Evolutionary conservation across 2,113 vertebrate species (phyloP).

Genomic region (Peucedramus taeniatus): DNA sequence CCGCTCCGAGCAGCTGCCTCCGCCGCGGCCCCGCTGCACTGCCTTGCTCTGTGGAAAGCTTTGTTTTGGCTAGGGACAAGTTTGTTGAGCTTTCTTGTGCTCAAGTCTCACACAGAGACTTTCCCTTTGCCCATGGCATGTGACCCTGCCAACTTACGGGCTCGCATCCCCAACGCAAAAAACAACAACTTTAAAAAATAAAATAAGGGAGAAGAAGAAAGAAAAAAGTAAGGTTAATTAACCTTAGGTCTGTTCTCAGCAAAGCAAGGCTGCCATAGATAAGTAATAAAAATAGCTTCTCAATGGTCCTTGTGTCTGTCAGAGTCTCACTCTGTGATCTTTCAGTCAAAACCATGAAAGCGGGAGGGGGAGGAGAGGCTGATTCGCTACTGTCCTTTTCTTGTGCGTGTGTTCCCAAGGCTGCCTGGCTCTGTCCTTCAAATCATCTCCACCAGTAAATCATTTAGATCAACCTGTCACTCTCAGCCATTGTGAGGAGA

Average conservation of each 20-base stretch:
- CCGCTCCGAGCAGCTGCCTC: not conserved
- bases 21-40: fast-evolving
- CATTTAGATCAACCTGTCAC: conserved; percentile 67
- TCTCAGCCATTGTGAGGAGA: conserved; percentile 55
- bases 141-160: not conserved
- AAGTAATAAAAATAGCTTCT: conserved; percentile 60
- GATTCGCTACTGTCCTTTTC: conserved; percentile 48
- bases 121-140: conserved; percentile 23
- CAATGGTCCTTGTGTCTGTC: conserved; percentile 54
- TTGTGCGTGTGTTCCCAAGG: conserved; percentile 57
- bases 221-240: conserved; percentile 39
- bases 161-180: not conserved
- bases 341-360: conserved; percentile 54
- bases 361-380: conserved; percentile 3
- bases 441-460: conserved; percentile 71
- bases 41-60: not conserved
- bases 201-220: fast-evolving
- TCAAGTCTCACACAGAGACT: not conserved
- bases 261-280: conserved; percentile 32
- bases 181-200: not conserved
- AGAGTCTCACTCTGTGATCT: conserved; percentile 49
- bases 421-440: conserved; percentile 55
- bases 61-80: not conserved
- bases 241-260: conserved; percentile 46
- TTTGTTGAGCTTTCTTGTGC: not conserved